Base-by-base conservation (phyloP, 2,113 vertebrate species). In the Colinus virginianus region DNA sequence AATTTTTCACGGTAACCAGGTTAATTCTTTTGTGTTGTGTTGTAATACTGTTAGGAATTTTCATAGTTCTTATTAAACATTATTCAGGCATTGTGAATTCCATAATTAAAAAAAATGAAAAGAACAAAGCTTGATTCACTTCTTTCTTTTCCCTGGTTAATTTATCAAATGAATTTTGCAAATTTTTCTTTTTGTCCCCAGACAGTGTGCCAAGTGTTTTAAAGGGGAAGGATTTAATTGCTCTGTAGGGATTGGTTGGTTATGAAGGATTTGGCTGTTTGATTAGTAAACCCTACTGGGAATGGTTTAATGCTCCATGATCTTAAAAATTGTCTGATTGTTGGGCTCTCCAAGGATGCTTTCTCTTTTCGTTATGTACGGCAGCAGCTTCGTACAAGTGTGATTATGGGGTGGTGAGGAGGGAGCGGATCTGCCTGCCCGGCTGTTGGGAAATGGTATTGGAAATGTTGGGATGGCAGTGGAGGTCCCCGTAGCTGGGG, bases 211-310 rank as follows among this genome's bases (percentile, higher is more conserved):
- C 98, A 98, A 99, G 99, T 99, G 98, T 99, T 99, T 99, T 99
- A 99, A 99, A 99, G 98, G 99, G 98, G 98, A 99, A 99, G 98
- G 98, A 99, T 99, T 99, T 99, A 99, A 99, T 99, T 99, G 99
- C 99, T 99, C 99, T 99, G 98, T 98, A 98, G 99, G 99, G 99
- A 99, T 99, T 98, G 99, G 98, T 98, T 99, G 99, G 98, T 98
- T 99, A 99, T 98, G 99, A 99, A 98, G 98, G 98, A 99, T 99
- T 99, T 98, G 99, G 98, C 98, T 99, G 98, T 99, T 99, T 99
- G 99, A 99, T 99, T 99, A 99, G 99, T 98, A 98, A 98, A 99
- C 98, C 98, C 99, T 99, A 98, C 97, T 98, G 99, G 99, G 98
- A 99, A 99, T 98, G 98, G 98, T 98, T 99, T 99, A 99, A 99